Percentiles rank a stretch among this genome's conserved stretches.
These are phyloP conservation scores for Bombycilla garrulus DNA, from an alignment of 2,113 vertebrate genomes.

Conservation along the genomic window DNA sequence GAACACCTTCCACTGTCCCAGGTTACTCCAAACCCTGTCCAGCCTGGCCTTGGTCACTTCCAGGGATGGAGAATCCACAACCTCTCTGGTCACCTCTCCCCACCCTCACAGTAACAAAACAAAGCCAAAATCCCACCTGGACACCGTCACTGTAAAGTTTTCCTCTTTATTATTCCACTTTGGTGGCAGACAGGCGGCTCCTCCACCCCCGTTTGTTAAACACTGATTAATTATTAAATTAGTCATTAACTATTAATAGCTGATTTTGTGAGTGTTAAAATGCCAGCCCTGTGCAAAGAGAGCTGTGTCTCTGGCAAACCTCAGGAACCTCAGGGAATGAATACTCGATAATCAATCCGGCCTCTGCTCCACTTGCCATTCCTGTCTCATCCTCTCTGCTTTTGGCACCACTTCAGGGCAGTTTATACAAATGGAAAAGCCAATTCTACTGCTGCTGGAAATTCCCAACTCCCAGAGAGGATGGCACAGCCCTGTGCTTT, in stretches of 20 bases:
- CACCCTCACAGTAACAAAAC: neutral
- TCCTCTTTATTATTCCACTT: slow-evolving; percentile 17
- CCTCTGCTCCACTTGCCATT: slow-evolving; percentile 14
- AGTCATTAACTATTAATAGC: slow-evolving; percentile 62
- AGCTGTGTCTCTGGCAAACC: slow-evolving; percentile 44
- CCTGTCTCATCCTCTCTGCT: neutral
- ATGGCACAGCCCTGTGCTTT: neutral
- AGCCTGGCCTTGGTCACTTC: neutral
- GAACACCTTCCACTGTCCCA: neutral
- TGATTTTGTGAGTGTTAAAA: slow-evolving; percentile 54
- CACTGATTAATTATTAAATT: slow-evolving; percentile 66
- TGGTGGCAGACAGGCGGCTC: slow-evolving; percentile 28
- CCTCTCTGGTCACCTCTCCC: neutral
- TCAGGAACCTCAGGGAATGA: slow-evolving; percentile 42
- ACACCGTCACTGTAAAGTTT: neutral
- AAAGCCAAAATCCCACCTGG: neutral
- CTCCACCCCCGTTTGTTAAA: slow-evolving; percentile 55
- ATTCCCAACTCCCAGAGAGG: neutral
- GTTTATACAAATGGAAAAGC: slow-evolving; percentile 20
- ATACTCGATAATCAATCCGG: slow-evolving; percentile 50
- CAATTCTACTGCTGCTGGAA: neutral
- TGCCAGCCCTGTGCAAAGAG: slow-evolving; percentile 15
- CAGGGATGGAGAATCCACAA: neutral
- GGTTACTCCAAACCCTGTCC: accelerated
- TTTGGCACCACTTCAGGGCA: slow-evolving; percentile 38